Base-by-base conservation (phyloP, 2,113 vertebrate genomes). In the Toxostoma redivivum region DNA sequence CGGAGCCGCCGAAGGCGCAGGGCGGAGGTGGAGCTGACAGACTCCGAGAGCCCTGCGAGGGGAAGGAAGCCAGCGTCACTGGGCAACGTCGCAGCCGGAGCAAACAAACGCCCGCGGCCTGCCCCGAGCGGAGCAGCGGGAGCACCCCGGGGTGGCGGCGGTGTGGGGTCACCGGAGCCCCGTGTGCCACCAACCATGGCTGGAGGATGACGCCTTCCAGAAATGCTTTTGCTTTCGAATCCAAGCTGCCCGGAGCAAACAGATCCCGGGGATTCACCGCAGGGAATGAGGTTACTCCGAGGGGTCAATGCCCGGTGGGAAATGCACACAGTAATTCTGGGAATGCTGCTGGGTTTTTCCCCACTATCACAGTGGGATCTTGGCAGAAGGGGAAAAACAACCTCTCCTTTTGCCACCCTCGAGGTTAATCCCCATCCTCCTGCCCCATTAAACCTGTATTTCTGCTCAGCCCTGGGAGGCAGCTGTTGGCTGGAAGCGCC, bases 1-100 rank as follows among this genome's bases (percentile, higher is more conserved):
- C 54, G 2, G 72, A 65, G 20, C 61, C 62, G 79, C 69, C 51
- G n/a, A 56, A 44, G 82, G 82, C 61, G 82, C 62, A 76, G 83
- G 56, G 79, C 84, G 92, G 87, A 89, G 95, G 94, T 73, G 90
- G 95, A 73, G 94, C 95, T 51, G 94, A 12, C 47, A 37, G 79
- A 3, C 88, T 65, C n/a, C 10, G 62, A 78, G 89, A 61, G 61
- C 48, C 90, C 21, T 9, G 72, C 30, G 45, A 94, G 81, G 92
- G 95, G 95, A 95, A 95, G 95, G 95, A 94, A 95, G 92, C 71
- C 86, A 13, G 50, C 90, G 71, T 96, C 94, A 91, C 95, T 31
- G 57, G 83, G 90, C 84, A 95, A 91, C 95, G 30, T 38, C 10
- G 24, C 80, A 9, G 57, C 8, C 47, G 33, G 54, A 4, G 20